Conservation (phyloP, 2,113 vertebrate species). For the Rhodinocichla rosea region DNA sequence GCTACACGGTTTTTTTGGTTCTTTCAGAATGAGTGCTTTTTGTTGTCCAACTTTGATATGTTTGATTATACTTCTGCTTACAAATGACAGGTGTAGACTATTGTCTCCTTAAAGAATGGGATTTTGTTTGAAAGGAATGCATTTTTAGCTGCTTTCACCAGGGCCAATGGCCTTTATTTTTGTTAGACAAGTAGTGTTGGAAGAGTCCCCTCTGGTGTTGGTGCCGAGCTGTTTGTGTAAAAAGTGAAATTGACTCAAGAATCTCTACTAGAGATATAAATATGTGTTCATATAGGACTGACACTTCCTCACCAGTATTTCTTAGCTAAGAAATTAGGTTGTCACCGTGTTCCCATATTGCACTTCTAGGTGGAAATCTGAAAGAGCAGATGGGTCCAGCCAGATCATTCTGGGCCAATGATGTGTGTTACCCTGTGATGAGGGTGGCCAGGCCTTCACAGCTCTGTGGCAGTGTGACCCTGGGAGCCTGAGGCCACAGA, state of each 20-base stretch:
- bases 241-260: not conserved
- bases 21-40: not conserved
- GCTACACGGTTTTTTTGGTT: not conserved
- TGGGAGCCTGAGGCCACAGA: not conserved
- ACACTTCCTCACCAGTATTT: not conserved
- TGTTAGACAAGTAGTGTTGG: not conserved
- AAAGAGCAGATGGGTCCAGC: not conserved
- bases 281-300: accelerated
- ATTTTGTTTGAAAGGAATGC: not conserved
- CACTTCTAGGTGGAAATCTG: not conserved
- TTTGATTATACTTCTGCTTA: not conserved
- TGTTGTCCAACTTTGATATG: not conserved
- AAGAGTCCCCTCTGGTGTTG: conserved; percentile 60
- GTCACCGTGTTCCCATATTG: not conserved
- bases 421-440: not conserved
- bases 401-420: not conserved
- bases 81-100: not conserved
- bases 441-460: not conserved
- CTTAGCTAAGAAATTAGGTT: not conserved
- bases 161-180: not conserved
- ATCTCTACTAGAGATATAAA: not conserved
- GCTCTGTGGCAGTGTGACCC: not conserved
- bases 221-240: not conserved
- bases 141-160: not conserved
- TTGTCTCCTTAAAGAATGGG: not conserved